Evolutionary conservation across 2,113 vertebrate species (phyloP).

Genomic region (Seriola aureovittata): DNA sequence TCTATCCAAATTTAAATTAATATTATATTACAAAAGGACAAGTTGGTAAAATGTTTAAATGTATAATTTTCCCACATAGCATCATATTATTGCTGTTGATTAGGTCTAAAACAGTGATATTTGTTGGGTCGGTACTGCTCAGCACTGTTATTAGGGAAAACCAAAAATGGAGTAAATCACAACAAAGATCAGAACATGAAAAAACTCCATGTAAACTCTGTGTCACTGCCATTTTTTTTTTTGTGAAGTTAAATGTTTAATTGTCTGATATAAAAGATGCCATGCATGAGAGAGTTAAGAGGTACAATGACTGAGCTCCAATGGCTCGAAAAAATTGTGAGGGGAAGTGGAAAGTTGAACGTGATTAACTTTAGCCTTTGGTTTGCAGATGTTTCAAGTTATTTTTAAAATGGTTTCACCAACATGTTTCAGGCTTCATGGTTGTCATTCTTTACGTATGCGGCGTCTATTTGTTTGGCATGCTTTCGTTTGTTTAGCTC

Average conservation of each 20-base stretch:
- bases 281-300: slow-evolving; percentile 56
- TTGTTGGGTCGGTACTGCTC: background rate
- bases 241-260: slow-evolving; percentile 45
- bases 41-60: background rate
- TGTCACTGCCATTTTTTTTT: background rate
- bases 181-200: background rate
- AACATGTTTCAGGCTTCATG: slow-evolving; percentile 14
- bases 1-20: background rate
- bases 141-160: background rate
- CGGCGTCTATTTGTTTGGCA: slow-evolving; percentile 22
- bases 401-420: slow-evolving; percentile 39
- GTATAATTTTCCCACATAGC: too few relatives aligned
- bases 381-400: slow-evolving; percentile 42
- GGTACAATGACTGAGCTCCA: slow-evolving; percentile 57
- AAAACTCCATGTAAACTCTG: background rate
- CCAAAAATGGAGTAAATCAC: background rate
- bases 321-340: slow-evolving; percentile 49
- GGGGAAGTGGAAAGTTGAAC: slow-evolving; percentile 46
- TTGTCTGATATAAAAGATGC: slow-evolving; percentile 57
- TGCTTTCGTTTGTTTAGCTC: slow-evolving; percentile 27
- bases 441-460: slow-evolving; percentile 26
- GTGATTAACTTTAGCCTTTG: slow-evolving; percentile 36
- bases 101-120: too few relatives aligned
- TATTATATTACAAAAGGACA: background rate
- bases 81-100: too few relatives aligned